These are phyloP conservation scores for Drosophila melanica DNA, from an alignment of 1,140 invertebrate species.

Conservation along the genomic window DNA sequence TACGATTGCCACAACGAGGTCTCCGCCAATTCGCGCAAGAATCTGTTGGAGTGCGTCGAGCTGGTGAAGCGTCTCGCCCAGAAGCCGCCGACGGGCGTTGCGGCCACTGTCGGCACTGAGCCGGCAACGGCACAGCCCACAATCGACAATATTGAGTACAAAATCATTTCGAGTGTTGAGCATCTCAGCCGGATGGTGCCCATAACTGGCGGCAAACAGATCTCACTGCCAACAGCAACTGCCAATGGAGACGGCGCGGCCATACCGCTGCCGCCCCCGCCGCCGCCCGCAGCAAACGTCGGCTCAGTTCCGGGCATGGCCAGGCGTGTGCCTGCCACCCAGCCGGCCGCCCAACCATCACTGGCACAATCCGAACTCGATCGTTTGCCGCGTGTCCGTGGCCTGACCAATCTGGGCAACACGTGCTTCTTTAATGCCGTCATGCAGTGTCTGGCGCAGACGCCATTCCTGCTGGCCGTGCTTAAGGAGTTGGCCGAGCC, in stretches of 20 bases:
- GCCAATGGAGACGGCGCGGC: constrained; percentile 5
- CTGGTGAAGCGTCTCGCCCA: constrained; percentile 86
- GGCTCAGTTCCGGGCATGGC: constrained; percentile 66
- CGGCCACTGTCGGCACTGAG: neutral
- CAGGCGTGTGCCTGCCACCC: constrained; percentile 43
- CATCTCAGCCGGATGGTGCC: constrained; percentile 59
- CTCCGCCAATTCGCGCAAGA: constrained; percentile 86
- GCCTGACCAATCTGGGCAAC: constrained; percentile 95
- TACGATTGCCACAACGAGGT: constrained; percentile 88
- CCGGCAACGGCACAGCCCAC: constrained; percentile 21
- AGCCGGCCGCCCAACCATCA: neutral
- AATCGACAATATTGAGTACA: constrained; percentile 66
- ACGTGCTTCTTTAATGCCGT: constrained; percentile 99
- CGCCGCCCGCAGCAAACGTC: constrained; percentile 25
- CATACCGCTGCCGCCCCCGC: constrained; percentile 61
- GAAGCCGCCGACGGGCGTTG: constrained; percentile 51
- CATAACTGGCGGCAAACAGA: constrained; percentile 33
- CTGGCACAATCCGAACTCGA: constrained; percentile 22
- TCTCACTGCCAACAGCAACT: constrained; percentile 7
- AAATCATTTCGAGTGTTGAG: constrained; percentile 51
- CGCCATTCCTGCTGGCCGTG: constrained; percentile 90
- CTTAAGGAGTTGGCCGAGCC: constrained; percentile 89
- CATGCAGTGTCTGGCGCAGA: constrained; percentile 95
- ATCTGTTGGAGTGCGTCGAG: constrained; percentile 87
- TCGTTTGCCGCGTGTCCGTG: constrained; percentile 86